A percentile compares a stretch with the other conserved stretches of the same genome.
Conservation (phyloP, 1,140 invertebrate species). For the Aphelenchoides besseyi region DNA sequence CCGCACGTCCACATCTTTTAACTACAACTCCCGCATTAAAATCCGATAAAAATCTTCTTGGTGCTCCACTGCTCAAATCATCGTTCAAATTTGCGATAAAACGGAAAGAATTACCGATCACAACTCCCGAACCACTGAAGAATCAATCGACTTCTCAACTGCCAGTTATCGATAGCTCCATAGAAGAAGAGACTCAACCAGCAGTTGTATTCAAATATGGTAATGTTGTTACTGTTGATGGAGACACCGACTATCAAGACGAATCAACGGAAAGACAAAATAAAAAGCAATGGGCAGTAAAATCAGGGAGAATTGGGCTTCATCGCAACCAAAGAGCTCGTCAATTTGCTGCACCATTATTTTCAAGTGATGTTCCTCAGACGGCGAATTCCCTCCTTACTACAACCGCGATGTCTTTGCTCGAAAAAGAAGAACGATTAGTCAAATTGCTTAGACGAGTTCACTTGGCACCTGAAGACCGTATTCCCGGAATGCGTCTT, state of each 20-base stretch:
- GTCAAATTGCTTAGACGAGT: neutral
- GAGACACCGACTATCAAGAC: neutral
- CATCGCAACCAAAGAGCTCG: no score
- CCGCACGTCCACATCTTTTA: conserved; percentile 9
- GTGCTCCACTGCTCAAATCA: neutral
- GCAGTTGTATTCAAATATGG: neutral
- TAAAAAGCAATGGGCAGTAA: no score
- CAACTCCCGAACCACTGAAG: neutral
- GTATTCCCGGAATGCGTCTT: neutral
- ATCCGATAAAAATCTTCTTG: neutral
- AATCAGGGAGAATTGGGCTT: no score
- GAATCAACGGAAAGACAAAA: neutral
- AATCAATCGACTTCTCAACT: no score
- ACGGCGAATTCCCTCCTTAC: no score
- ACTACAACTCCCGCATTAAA: neutral
- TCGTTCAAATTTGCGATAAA: neutral
- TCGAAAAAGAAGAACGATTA: no score
- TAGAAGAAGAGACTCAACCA: no score
- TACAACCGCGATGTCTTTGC: no score
- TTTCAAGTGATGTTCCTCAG: no score
- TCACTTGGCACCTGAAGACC: neutral
- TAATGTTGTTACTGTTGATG: neutral
- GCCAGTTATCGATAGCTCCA: no score
- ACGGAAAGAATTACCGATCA: neutral
- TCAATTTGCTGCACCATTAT: no score